Evolutionary conservation across 2,797 vertebrate species (phyloP).

Genomic region (Chlorospingus semifuscus): DNA sequence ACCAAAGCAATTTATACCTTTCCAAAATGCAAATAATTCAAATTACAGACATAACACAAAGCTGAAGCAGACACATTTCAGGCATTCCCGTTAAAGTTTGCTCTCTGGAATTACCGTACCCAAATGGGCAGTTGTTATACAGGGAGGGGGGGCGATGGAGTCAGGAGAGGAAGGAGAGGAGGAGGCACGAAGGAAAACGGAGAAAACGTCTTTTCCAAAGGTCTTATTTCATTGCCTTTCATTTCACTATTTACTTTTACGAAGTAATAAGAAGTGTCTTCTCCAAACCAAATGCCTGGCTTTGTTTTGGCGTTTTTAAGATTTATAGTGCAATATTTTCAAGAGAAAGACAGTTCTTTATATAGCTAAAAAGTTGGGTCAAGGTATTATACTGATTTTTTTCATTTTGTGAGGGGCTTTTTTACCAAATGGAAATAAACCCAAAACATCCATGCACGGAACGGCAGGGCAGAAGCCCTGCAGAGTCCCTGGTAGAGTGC

Average conservation of each 20-base stretch:
- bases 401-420: background rate
- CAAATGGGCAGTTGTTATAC: conserved; percentile 45
- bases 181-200: background rate
- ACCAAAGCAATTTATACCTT: conserved; percentile 76
- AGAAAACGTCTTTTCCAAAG: conserved; percentile 48
- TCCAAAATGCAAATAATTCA: conserved; percentile 78
- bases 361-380: background rate
- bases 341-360: background rate
- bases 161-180: conserved; percentile 18
- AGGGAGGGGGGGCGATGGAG: background rate
- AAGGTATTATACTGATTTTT: background rate
- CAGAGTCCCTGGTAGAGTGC: accelerated
- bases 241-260: conserved; percentile 41
- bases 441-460: background rate
- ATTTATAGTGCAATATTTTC: conserved; percentile 2
- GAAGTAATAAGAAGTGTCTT: background rate
- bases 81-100: conserved; percentile 69
- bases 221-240: conserved; percentile 26
- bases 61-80: conserved; percentile 76
- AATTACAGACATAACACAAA: conserved; percentile 73
- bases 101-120: conserved; percentile 52
- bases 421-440: background rate
- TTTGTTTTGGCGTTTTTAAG: background rate
- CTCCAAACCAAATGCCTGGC: conserved; percentile 32
- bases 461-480: background rate